phyloP scores from a whole-genome alignment of 2,797 vertebrate species.

The Cuniculus paca region DNA sequence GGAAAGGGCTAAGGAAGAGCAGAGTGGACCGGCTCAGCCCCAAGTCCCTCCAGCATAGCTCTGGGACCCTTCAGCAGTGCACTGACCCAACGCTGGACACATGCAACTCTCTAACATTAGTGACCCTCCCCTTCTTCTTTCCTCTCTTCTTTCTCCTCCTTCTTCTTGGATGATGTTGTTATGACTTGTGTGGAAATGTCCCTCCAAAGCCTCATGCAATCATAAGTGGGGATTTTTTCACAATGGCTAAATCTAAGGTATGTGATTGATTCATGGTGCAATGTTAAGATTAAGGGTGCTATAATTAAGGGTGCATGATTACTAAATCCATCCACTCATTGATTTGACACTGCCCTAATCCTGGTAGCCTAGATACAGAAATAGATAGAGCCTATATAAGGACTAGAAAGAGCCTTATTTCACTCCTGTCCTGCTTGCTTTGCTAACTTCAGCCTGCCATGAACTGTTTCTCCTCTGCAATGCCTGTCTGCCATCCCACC shows the following conservation, averaged over 20 bases:
- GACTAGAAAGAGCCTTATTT: background rate
- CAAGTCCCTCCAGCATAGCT: fast-evolving
- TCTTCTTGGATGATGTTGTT: background rate
- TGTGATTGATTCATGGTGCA: background rate
- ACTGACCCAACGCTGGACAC: fast-evolving
- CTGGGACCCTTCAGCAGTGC: background rate
- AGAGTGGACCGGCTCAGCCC: background rate
- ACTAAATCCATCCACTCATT: background rate
- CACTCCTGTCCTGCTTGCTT: background rate
- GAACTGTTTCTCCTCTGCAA: background rate
- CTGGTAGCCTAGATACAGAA: background rate
- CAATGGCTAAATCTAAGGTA: background rate
- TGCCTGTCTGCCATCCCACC: background rate
- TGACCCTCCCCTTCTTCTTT: background rate
- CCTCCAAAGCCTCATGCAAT: background rate
- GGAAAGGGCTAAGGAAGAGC: too few species aligned
- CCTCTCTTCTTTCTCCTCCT: background rate
- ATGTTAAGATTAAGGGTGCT: background rate
- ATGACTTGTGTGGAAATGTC: background rate
- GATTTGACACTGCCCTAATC: background rate
- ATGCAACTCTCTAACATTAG: fast-evolving
- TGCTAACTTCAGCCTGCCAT: background rate
- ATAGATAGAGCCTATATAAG: too few species aligned
- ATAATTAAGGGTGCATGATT: background rate
- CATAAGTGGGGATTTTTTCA: background rate